Percentiles rank a stretch among this genome's conserved stretches.
Conservation (phyloP, 92 coral and sea anemone species). For the Phenganax marumi region DNA sequence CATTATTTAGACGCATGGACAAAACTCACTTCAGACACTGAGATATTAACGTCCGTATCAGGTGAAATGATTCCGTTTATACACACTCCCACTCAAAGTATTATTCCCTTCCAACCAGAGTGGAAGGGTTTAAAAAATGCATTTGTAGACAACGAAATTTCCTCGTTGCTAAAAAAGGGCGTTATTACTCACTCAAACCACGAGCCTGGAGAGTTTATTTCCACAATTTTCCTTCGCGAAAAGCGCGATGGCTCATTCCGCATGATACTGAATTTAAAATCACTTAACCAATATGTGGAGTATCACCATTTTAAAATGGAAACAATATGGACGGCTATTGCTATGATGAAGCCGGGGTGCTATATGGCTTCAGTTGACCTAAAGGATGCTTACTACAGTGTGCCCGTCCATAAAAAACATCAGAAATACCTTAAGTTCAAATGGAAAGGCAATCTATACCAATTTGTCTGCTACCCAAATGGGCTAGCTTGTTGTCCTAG, state of each 20-base stretch:
- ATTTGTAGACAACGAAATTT: conserved; percentile 5
- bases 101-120: not conserved
- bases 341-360: conserved; percentile 4
- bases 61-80: conserved; percentile 15
- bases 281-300: not conserved
- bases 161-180: not conserved
- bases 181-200: conserved; percentile 7
- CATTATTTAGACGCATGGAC: not conserved
- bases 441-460: not conserved
- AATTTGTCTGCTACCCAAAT: not conserved
- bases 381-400: not conserved
- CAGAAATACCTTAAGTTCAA: not conserved
- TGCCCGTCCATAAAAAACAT: conserved; percentile 3
- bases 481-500: not conserved
- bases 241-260: conserved; percentile 23
- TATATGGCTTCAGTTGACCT: not conserved
- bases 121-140: conserved; percentile 1
- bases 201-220: conserved; percentile 16
- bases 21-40: not conserved
- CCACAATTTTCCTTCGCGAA: conserved; percentile 17
- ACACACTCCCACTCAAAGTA: not conserved
- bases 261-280: conserved; percentile 10
- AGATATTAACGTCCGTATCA: conserved; percentile 5
- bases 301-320: conserved; percentile 7
- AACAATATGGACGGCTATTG: not conserved